Conservation (phyloP, 2,113 vertebrate species). For the rat (Rattus norvegicus) region GRCr8 NC_086025.1:27290501-27291000, state of each 20-base stretch:
- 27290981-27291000: slow-evolving; percentile 98
- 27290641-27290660: not conserved
- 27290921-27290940: slow-evolving; percentile 97
- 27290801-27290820: not conserved
- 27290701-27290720: not conserved
- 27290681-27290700: not conserved
- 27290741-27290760: not conserved
- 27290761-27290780: not conserved
- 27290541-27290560: not conserved
- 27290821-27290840: slow-evolving; percentile 38
- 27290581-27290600: not conserved
- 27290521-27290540: not conserved
- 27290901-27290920: slow-evolving; percentile 88
- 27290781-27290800: slow-evolving; percentile 5
- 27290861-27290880: slow-evolving; percentile 68
- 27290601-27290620: not conserved
- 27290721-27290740: not conserved
- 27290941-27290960: slow-evolving; percentile 97
- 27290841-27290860: slow-evolving; percentile 72
- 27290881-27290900: slow-evolving; percentile 74
- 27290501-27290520: not conserved
- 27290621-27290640: not conserved
- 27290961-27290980: slow-evolving; percentile 97
- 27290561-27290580: not conserved
- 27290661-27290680: not conserved